Conservation (phyloP, 2,797 vertebrate species). For the Myotis planiceps region DNA sequence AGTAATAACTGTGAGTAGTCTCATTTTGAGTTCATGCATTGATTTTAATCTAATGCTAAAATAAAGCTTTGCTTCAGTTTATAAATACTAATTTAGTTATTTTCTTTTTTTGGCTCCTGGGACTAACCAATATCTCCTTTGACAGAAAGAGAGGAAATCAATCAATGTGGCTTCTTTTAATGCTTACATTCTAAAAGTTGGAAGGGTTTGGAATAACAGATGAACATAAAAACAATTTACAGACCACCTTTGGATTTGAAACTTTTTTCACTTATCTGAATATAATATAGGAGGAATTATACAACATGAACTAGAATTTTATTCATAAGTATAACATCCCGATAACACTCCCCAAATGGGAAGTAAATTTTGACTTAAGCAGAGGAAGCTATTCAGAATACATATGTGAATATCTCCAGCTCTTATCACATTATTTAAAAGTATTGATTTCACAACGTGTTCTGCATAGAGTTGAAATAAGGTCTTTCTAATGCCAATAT, state of each 20-base stretch:
- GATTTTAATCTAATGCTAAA: neutral
- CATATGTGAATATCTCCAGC: neutral
- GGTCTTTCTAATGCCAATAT: slow-evolving; percentile 26
- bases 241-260: neutral
- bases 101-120: neutral
- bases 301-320: too few species aligned
- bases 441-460: slow-evolving; percentile 17
- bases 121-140: neutral
- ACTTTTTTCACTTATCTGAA: neutral
- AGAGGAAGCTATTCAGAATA: neutral
- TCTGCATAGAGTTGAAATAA: slow-evolving; percentile 51
- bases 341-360: neutral
- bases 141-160: neutral
- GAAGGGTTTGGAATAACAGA: neutral
- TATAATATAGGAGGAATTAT: neutral
- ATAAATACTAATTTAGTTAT: neutral
- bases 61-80: neutral
- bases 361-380: neutral
- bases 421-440: slow-evolving; percentile 49
- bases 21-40: neutral
- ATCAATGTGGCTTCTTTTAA: neutral
- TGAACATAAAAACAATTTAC: neutral
- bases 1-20: neutral
- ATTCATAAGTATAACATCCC: neutral
- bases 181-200: neutral